Base-by-base conservation (phyloP, 2,797 vertebrate genomes). In the Manis pentadactyla region DNA sequence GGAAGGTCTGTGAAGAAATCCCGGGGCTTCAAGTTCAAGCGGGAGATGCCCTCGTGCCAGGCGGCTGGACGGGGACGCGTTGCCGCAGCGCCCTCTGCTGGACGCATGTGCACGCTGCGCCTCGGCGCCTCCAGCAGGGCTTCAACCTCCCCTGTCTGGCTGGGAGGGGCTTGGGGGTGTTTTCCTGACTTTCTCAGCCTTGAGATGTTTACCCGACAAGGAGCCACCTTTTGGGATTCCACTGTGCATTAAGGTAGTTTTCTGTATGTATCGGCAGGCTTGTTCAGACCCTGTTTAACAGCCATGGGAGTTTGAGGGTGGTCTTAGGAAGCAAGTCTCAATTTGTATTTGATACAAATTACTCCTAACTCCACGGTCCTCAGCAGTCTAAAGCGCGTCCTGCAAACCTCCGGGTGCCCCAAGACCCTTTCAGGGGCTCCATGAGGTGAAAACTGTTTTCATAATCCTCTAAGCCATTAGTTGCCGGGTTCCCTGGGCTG, bases 71-170 rank as follows among this genome's bases (percentile, higher is more conserved):
- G 12, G 1, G 69, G 51, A 59, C 61, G 61, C 1, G 39, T 69
- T 8, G 21, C 61, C 15, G 5, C 21, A 39, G 93, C 69, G 61
- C 79, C 79, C 81, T 78, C 93, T 90, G 29, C 93, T 55, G 93
- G 73, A 14, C 18, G 1, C 29, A 10, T 7, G 4, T 21, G 53
- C 53, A 3, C 49, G 0, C 83, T 51, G 63, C 17, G 18, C 63
- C 71, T 37, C 74, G 2, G 42, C 5, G 53, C 64, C 18, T 25
- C 18, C 53, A 17, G 12, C n/a, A 0, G 5, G 31, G 39, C 31
- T 7, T 57, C 27, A 27, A 25, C n/a, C 39, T 71, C 12, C 12
- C 18, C 23, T 8, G 1, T 6, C 9, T 1, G 37, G n/a, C 59
- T 31, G 19, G 5, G 1, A 0, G 8, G 13, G 37, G 11, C 4